Evolutionary conservation across 2,113 vertebrate genomes (phyloP).

Genomic region (Takifugu flavidus): DNA sequence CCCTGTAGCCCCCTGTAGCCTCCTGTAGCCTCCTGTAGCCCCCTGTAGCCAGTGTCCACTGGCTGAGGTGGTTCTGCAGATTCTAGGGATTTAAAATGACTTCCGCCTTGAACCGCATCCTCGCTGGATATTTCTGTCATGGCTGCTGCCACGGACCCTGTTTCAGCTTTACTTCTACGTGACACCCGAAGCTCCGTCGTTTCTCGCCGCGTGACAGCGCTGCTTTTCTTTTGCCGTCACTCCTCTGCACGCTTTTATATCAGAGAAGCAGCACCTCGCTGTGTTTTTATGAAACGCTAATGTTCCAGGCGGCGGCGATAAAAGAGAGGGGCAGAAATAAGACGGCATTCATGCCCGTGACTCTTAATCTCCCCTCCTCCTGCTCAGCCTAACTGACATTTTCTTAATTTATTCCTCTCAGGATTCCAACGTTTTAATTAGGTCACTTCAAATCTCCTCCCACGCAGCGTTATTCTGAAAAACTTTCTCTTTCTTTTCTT

Average conservation of each 20-base stretch:
- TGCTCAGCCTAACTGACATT: constrained; percentile 74
- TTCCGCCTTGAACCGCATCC: too few relatives aligned
- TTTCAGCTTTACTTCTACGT: neutral
- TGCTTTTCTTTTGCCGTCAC: neutral
- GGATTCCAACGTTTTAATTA: constrained; percentile 75
- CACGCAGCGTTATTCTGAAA: constrained; percentile 58
- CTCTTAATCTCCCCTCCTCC: constrained; percentile 68
- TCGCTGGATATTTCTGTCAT: too few relatives aligned
- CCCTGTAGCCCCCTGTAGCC: too few relatives aligned
- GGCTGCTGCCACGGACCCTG: neutral
- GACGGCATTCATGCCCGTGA: constrained; percentile 47
- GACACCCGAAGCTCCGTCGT: neutral
- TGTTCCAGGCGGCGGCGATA: constrained; percentile 46
- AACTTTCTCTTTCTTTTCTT: constrained; percentile 38
- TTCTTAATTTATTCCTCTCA: constrained; percentile 72
- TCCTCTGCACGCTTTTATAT: constrained; percentile 12
- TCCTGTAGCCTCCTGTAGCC: too few relatives aligned
- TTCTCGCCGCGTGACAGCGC: neutral
- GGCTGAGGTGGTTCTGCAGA: too few relatives aligned
- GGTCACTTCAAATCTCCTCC: constrained; percentile 72
- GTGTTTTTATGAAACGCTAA: constrained; percentile 30
- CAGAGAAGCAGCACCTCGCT: constrained; percentile 2
- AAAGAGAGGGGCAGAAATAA: constrained; percentile 56
- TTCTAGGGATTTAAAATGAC: too few relatives aligned
- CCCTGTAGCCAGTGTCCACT: too few relatives aligned